A percentile compares a stretch with the other conserved stretches of the same genome.
Conservation (phyloP, 2,797 vertebrate genomes). For the Gephyroberyx darwinii region DNA sequence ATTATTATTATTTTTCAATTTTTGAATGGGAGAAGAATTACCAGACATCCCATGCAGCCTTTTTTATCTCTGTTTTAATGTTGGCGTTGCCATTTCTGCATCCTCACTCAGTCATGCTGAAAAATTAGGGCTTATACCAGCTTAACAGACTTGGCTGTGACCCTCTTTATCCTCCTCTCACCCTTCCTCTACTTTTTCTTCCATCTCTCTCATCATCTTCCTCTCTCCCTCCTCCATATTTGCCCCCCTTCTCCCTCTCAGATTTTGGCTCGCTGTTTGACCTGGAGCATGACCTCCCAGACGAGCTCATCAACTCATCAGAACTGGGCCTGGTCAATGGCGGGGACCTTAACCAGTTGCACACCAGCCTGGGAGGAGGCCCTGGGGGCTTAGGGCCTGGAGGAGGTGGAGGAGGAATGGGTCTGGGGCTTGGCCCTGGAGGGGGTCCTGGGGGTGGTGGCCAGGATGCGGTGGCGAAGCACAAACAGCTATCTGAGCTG, state of each 20-base stretch:
- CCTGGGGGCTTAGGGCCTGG: slow-evolving; percentile 71
- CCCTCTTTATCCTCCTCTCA: slow-evolving; percentile 29
- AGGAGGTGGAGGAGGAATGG: slow-evolving; percentile 74
- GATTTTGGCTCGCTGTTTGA: slow-evolving; percentile 97
- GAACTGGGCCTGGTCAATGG: slow-evolving; percentile 93
- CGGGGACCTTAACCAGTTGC: slow-evolving; percentile 92
- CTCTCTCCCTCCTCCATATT: slow-evolving; percentile 45
- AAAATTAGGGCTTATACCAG: slow-evolving; percentile 54
- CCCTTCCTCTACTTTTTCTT: slow-evolving; percentile 16
- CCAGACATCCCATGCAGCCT: slow-evolving; percentile 22
- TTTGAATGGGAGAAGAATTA: slow-evolving; percentile 32
- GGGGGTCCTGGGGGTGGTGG: slow-evolving; percentile 71
- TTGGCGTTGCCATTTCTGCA: slow-evolving; percentile 36
- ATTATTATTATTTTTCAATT: slow-evolving; percentile 11
- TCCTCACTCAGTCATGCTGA: slow-evolving; percentile 58
- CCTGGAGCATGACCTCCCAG: slow-evolving; percentile 97
- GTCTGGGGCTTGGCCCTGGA: slow-evolving; percentile 74
- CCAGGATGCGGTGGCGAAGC: slow-evolving; percentile 98
- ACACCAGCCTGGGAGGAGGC: slow-evolving; percentile 86
- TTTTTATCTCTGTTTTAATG: slow-evolving; percentile 44
- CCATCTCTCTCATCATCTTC: slow-evolving; percentile 9
- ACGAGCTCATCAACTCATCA: slow-evolving; percentile 95
- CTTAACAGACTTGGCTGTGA: slow-evolving; percentile 35
- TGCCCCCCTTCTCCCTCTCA: slow-evolving; percentile 67
- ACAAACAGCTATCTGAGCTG: slow-evolving; percentile 98